Percentiles rank a stretch among this genome's conserved stretches.
Evolutionary conservation across 2,797 vertebrate species (phyloP).

Genomic region (Tolypeutes matacus): DNA sequence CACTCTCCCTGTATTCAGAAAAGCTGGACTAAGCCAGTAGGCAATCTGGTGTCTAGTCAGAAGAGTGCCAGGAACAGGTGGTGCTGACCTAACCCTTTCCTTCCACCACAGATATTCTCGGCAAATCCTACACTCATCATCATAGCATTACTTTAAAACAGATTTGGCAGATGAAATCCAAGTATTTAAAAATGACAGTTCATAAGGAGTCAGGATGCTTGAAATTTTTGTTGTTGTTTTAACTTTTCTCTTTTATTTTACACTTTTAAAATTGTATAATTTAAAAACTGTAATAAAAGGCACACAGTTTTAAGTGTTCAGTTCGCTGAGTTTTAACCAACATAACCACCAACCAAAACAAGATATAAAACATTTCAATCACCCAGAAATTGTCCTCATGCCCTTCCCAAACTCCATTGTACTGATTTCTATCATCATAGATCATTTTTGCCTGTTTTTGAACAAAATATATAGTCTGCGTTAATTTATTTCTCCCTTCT

Average conservation of each 20-base stretch:
- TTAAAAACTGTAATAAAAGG: background rate
- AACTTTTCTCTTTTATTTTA: background rate
- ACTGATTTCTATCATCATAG: background rate
- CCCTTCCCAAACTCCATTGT: background rate
- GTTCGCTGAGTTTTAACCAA: background rate
- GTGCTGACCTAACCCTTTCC: slow-evolving; percentile 64
- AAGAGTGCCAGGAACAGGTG: slow-evolving; percentile 74
- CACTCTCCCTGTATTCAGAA: slow-evolving; percentile 44
- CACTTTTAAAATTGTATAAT: background rate
- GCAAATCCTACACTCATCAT: background rate
- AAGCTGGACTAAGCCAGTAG: slow-evolving; percentile 63
- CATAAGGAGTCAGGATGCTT: background rate
- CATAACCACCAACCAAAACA: background rate
- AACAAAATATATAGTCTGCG: background rate
- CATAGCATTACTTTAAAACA: background rate
- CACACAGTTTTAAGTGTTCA: background rate
- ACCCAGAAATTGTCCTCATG: background rate
- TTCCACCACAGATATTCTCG: background rate
- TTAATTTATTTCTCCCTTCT: background rate
- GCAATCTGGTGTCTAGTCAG: slow-evolving; percentile 76
- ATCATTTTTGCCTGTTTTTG: background rate
- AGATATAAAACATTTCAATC: background rate
- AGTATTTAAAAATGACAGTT: background rate
- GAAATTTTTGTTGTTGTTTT: background rate
- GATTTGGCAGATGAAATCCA: background rate